Evolutionary conservation across 2,797 vertebrate genomes (phyloP).

Genomic region (Oreochromis mossambicus): DNA sequence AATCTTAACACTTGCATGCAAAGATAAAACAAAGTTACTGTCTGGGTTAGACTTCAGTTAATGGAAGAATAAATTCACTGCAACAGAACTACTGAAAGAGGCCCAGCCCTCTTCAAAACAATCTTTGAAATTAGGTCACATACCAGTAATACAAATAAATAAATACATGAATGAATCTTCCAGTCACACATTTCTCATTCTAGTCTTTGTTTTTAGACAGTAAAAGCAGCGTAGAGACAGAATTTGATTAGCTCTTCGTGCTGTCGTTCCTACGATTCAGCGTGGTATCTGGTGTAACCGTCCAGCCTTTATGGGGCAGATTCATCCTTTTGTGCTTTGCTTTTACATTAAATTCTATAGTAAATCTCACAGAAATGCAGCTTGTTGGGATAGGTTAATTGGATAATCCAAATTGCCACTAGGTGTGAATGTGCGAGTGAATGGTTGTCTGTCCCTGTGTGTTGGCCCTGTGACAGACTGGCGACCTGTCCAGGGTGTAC

Average conservation of each 20-base stretch:
- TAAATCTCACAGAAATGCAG: not conserved
- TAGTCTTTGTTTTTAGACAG: accelerated
- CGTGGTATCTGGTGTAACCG: not conserved
- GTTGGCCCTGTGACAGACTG: too few relatives aligned
- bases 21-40: not conserved
- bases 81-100: not conserved
- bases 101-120: not conserved
- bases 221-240: not conserved
- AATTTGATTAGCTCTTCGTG: not conserved
- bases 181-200: not conserved
- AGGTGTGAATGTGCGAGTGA: too few relatives aligned
- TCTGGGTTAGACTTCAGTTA: not conserved
- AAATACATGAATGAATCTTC: not conserved
- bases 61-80: not conserved
- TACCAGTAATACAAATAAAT: not conserved
- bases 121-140: not conserved
- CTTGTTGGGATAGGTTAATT: too few relatives aligned
- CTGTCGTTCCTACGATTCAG: not conserved
- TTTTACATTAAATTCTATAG: not conserved
- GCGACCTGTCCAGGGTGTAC: too few relatives aligned
- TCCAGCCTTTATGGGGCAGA: not conserved
- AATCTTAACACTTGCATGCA: not conserved
- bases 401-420: too few relatives aligned
- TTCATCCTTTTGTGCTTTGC: not conserved
- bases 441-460: too few relatives aligned